phyloP scores from a whole-genome alignment of 2,113 vertebrate species.

The Corythornis vintsioides region DNA sequence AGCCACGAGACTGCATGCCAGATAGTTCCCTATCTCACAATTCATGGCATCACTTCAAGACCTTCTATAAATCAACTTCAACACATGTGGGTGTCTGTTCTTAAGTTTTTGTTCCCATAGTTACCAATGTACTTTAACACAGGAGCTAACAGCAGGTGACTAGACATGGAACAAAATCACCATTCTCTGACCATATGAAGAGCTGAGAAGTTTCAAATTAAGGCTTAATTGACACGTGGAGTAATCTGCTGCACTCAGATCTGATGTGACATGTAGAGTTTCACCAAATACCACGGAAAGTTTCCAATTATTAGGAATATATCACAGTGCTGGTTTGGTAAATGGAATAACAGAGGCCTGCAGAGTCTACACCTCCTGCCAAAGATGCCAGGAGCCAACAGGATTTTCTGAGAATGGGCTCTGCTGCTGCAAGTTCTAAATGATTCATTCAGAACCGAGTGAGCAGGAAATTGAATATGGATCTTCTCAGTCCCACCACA shows the following conservation, averaged over 20 bases:
- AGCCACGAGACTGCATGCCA: not conserved
- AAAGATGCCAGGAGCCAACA: not conserved
- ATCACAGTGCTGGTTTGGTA: not conserved
- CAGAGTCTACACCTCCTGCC: not conserved
- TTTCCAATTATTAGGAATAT: not conserved
- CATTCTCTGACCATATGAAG: not conserved
- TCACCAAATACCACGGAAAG: not conserved
- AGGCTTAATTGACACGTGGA: not conserved
- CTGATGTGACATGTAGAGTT: not conserved
- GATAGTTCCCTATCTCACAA: not conserved
- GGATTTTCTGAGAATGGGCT: not conserved
- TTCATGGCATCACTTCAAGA: slow-evolving; percentile 44
- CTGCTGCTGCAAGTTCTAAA: not conserved
- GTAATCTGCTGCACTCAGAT: not conserved
- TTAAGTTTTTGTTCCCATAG: slow-evolving; percentile 70
- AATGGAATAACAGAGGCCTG: not conserved
- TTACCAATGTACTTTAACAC: slow-evolving; percentile 52
- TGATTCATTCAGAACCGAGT: not conserved
- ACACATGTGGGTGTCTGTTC: slow-evolving; percentile 62
- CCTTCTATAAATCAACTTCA: slow-evolving; percentile 61
- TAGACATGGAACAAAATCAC: slow-evolving; percentile 13
- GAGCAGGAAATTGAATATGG: not conserved
- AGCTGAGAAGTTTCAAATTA: slow-evolving; percentile 11
- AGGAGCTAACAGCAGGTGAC: slow-evolving; percentile 47
- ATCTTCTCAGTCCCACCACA: not conserved